phyloP scores from a whole-genome alignment of 2,113 vertebrate genomes.

The Dunckerocampus dactyliophorus region DNA sequence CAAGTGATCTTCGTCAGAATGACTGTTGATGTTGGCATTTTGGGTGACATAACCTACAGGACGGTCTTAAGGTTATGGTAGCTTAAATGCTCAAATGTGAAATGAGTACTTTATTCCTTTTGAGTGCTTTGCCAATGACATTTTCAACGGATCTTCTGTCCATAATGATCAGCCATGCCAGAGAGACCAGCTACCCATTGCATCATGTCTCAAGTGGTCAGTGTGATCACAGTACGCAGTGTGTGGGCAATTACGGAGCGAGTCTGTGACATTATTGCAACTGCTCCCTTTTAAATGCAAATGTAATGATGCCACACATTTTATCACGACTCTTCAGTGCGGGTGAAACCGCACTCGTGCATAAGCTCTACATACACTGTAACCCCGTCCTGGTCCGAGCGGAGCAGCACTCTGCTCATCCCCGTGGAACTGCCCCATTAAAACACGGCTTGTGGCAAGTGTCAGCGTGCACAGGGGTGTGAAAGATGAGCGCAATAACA shows the following conservation, averaged over 20 bases:
- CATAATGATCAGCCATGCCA: too few species aligned
- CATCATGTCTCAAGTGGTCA: not conserved
- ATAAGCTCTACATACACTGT: conserved; percentile 3
- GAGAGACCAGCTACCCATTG: not conserved
- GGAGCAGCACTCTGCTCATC: conserved; percentile 30
- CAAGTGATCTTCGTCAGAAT: too few species aligned
- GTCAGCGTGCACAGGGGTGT: conserved; percentile 41
- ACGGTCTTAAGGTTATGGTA: too few species aligned
- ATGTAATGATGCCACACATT: conserved; percentile 6
- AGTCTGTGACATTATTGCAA: not conserved
- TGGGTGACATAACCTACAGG: too few species aligned
- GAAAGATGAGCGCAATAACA: conserved; percentile 65
- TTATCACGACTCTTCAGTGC: not conserved
- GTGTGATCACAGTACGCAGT: not conserved
- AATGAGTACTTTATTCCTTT: too few species aligned
- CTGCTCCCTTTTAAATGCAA: not conserved
- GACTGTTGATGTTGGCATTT: too few species aligned
- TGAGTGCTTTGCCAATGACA: not conserved
- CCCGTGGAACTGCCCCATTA: conserved; percentile 44
- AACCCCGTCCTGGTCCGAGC: conserved; percentile 28
- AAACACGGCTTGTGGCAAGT: conserved; percentile 60
- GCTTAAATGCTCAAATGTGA: too few species aligned
- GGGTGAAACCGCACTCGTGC: not conserved
- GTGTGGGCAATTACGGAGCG: not conserved
- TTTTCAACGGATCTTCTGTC: not conserved